Evolutionary conservation across 2,888 invertebrate genomes (phyloP).

Genomic region (Omphaloscelis lunosa): DNA sequence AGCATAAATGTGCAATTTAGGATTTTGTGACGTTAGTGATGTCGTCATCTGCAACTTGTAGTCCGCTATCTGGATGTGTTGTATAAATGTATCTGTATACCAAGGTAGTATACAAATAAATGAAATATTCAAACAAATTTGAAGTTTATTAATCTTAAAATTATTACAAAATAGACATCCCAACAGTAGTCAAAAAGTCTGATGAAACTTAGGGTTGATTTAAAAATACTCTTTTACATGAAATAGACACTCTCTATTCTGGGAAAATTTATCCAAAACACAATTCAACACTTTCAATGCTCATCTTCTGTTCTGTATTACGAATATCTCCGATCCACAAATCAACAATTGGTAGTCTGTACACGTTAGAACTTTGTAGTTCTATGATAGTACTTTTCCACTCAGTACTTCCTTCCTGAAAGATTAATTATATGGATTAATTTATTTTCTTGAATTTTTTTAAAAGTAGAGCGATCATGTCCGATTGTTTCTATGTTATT

Average conservation of each 20-base stretch:
- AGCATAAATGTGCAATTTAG: too few species aligned
- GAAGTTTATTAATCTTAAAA: background rate
- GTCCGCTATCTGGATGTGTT: too few species aligned
- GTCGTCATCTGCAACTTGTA: background rate
- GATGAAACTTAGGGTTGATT: background rate
- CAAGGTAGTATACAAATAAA: background rate
- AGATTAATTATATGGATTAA: conserved; percentile 12
- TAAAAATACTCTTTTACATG: background rate
- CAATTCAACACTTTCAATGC: conserved; percentile 65
- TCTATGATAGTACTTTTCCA: conserved; percentile 51
- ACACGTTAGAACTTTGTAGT: conserved; percentile 49
- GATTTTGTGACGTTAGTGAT: background rate
- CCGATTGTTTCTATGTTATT: background rate
- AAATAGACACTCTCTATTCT: background rate
- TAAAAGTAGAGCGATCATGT: too few species aligned
- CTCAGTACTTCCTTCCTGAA: conserved; percentile 48
- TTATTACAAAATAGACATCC: background rate
- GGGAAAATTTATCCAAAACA: conserved; percentile 65
- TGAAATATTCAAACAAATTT: background rate
- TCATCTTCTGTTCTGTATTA: conserved; percentile 54
- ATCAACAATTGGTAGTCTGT: conserved; percentile 69
- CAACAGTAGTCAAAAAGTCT: background rate
- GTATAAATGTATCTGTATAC: background rate
- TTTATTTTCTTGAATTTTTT: background rate
- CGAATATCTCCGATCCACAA: conserved; percentile 66